Evolutionary conservation across 2,888 invertebrate species (phyloP), one percentile per base, ranked within the genome.

Genomic region (Neoitamus cyanurus): DNA sequence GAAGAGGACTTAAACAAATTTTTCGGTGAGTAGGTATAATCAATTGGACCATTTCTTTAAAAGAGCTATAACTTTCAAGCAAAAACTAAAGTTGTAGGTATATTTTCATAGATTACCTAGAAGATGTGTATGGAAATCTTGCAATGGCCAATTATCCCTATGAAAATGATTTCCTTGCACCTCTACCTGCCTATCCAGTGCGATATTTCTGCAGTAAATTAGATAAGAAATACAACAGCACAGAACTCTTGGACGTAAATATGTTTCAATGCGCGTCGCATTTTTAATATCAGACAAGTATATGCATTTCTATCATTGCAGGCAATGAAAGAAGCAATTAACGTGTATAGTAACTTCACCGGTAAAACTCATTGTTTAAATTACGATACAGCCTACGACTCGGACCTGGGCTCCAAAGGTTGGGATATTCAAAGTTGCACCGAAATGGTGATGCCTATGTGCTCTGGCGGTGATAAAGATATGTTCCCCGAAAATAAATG

Each of bases 141-240:
- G 98, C 98, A 0, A 99, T 99, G 98, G 95, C 96, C 15, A 96
- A 99, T 92, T 99, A 99, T 91, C 99, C 99, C 0, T 99, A 98
- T 90, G 92, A 95, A 0, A 94, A 96, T 0, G 94, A 94, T 88
- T 99, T 99, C 90, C 91, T 99, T 78, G 93, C 94, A 75, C 94
- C 95, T 0, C 89, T 99, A 30, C 98, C 99, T 0, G 97, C 94
- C 0, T 93, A 96, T 91, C 99, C 99, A 0, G 95, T 99, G 36
- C 92, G 93, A 69, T 92, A 92, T 37, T 93, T 94, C 86, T 95
- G 95, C 88, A 92, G 92, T 85, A 92, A 93, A 87, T 88, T 95
- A 0, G 91, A 88, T 73, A 78, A 86, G 25, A 13, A 70, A 85
- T 86, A 86, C 31, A 85, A 87, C 20, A 87, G 84, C 37, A 37